A percentile compares a stretch with the other conserved stretches of the same genome.
Conservation (phyloP, 2,888 invertebrate species). For the Choreutis nemorana region DNA sequence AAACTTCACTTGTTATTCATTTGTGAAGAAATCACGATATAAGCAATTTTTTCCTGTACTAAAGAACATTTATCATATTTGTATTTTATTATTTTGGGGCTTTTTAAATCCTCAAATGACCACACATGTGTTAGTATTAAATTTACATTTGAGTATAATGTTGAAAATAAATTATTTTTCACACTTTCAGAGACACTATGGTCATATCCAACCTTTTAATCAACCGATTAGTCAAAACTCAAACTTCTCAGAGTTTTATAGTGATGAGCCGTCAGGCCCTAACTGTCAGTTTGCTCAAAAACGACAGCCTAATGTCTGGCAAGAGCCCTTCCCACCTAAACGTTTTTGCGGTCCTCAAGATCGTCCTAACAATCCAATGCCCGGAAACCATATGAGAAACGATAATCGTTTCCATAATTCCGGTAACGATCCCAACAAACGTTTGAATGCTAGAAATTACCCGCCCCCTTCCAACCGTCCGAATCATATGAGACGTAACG, state of each 20-base stretch:
- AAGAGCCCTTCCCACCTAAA: conserved; percentile 20
- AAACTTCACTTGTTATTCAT: too few species aligned
- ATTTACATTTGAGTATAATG: too few species aligned
- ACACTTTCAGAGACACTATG: conserved; percentile 38
- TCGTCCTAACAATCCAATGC: too few species aligned
- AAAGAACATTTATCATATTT: too few species aligned
- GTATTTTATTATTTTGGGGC: too few species aligned
- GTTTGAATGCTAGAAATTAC: background rate
- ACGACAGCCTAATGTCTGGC: conserved; percentile 23
- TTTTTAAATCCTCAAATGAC: too few species aligned
- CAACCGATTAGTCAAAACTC: conserved; percentile 18
- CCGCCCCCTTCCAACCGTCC: background rate
- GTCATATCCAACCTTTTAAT: conserved; percentile 17
- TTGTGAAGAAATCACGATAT: too few species aligned
- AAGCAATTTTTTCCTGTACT: too few species aligned
- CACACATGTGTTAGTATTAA: too few species aligned
- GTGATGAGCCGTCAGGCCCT: conserved; percentile 15
- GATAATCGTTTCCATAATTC: too few species aligned
- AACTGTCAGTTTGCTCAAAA: conserved; percentile 20
- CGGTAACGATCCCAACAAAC: background rate
- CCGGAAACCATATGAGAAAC: too few species aligned
- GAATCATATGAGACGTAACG: too few species aligned
- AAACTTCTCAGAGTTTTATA: conserved; percentile 22
- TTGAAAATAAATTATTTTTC: conserved; percentile 12
- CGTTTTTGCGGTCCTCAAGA: conserved; percentile 16